Evolutionary conservation across 1,140 invertebrate genomes (phyloP), one percentile per base, ranked within the genome.

Genomic region (Heliothis subflexa): DNA sequence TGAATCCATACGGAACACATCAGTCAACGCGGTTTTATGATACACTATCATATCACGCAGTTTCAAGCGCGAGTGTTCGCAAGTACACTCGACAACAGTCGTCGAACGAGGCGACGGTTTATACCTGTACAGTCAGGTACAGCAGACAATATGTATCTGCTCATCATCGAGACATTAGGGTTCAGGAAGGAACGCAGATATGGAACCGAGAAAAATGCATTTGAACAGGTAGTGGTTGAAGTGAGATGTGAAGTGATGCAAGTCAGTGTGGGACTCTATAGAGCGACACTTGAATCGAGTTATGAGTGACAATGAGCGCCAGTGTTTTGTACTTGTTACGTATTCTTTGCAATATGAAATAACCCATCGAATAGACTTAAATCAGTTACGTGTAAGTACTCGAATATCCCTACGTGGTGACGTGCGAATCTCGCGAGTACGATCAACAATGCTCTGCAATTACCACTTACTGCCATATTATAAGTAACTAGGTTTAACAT

Each of bases 391-490:
- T 83, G 72, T 87, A 86, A 86, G 82, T 83, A 88, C 87, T 89
- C 88, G 88, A 90, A 89, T 90, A 86, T 84, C 81, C 82, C 78
- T 83, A 71, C 80, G 88, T 85, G 85, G 81, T 85, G 88, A 83
- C 83, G 85, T 86, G 83, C 85, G 88, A 92, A 90, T 92, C 91
- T 91, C 90, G 87, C 86, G 83, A 85, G 83, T 81, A 88, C 83
- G 85, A 64, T 47, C 78, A 59, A 81, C 76, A 84, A 86, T 85
- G 83, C 88, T 90, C 89, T 92, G 85, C 88, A 90, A 90, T 90
- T 89, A 92, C 90, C 90, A 92, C 87, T 89, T 92, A 94, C 93
- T 94, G 93, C 93, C 91, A 93, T 94, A 94, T 90, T 93, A 94
- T 94, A 94, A 91, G 91, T 91, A 86, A 88, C 71, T 92, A 92